phyloP scores from a whole-genome alignment of 2,888 invertebrate species.

The Eupithecia inturbata region DNA sequence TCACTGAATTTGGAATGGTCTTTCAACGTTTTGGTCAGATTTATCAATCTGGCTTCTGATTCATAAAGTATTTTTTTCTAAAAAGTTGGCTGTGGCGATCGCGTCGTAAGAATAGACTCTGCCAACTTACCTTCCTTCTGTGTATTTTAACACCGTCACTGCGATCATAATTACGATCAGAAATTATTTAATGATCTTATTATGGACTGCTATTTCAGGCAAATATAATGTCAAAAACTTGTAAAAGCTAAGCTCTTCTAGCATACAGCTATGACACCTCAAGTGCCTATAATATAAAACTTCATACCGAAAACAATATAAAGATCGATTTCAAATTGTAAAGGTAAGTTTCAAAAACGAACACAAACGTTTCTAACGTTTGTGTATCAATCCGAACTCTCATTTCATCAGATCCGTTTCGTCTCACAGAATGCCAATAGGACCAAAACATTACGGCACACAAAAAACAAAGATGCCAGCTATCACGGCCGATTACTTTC shows the following conservation, averaged over 20 bases:
- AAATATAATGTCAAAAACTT: too few relatives aligned
- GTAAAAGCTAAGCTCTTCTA: not conserved
- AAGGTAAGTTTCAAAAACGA: not conserved
- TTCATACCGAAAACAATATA: not conserved
- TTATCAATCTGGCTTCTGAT: too few relatives aligned
- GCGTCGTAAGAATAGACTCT: too few relatives aligned
- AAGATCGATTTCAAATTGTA: not conserved
- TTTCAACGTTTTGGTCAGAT: not conserved
- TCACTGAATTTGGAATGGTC: slow-evolving; percentile 10
- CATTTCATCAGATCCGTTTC: slow-evolving; percentile 35
- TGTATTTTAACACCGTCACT: too few relatives aligned
- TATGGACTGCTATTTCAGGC: too few relatives aligned
- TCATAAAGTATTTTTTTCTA: too few relatives aligned
- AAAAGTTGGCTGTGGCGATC: too few relatives aligned
- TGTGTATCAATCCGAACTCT: not conserved
- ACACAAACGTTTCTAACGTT: not conserved
- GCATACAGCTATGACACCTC: not conserved
- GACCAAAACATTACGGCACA: slow-evolving; percentile 42
- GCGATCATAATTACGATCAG: too few relatives aligned
- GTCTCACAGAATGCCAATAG: slow-evolving; percentile 38
- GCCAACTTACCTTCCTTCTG: too few relatives aligned
- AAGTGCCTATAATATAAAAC: not conserved
- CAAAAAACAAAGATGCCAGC: slow-evolving; percentile 48
- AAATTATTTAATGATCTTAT: too few relatives aligned
- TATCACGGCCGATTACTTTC: slow-evolving; percentile 51